phyloP scores from a whole-genome alignment of 2,888 invertebrate species.

The Sthenelais limicola region DNA sequence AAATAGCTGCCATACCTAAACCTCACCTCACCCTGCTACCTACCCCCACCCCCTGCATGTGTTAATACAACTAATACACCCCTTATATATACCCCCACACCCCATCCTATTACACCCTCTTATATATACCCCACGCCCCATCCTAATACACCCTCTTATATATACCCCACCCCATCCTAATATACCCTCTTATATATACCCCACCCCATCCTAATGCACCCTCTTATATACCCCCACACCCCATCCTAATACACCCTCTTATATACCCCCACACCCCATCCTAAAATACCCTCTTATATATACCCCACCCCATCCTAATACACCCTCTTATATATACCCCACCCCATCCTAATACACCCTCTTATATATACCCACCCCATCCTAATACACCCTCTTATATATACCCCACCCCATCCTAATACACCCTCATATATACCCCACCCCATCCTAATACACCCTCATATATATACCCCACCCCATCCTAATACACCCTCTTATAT shows the following conservation, averaged over 20 bases:
- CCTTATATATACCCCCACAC: not conserved
- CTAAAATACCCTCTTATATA: no score
- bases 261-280: not conserved
- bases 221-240: not conserved
- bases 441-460: no score
- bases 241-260: not conserved
- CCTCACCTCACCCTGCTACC: slow-evolving; percentile 19
- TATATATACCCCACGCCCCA: not conserved
- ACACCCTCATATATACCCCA: no score
- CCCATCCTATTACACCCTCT: not conserved
- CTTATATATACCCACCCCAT: no score
- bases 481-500: no score
- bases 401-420: no score
- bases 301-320: no score
- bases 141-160: not conserved
- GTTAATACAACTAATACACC: slow-evolving; percentile 3
- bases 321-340: no score
- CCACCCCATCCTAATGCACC: not conserved
- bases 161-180: not conserved
- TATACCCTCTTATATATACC: not conserved
- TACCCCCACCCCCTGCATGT: not conserved
- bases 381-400: no score
- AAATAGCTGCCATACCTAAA: slow-evolving; percentile 37
- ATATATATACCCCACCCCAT: no score
- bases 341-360: no score